Conservation (phyloP, 1,140 invertebrate genomes). For the Cyrtorhinus lividipennis region DNA sequence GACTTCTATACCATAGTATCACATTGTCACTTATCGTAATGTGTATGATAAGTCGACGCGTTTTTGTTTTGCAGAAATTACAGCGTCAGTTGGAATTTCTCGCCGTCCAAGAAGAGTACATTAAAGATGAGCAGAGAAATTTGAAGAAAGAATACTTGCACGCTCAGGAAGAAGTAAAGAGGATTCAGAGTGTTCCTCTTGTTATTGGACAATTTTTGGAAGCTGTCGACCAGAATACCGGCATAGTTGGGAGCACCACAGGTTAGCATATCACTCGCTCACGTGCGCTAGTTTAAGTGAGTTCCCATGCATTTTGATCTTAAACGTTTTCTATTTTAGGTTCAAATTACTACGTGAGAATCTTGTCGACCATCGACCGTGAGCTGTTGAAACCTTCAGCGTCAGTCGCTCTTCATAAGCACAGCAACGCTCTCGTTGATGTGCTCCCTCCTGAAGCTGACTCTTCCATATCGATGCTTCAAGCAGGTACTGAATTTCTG, state of each 20-base stretch:
- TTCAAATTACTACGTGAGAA: slow-evolving; percentile 96
- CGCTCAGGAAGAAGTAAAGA: slow-evolving; percentile 94
- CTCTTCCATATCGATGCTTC: slow-evolving; percentile 90
- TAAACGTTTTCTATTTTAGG: slow-evolving; percentile 36
- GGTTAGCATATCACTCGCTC: slow-evolving; percentile 34
- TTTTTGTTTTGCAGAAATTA: no score
- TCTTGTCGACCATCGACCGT: slow-evolving; percentile 88
- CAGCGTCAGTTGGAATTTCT: slow-evolving; percentile 91
- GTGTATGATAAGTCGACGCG: no score
- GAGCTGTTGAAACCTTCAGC: slow-evolving; percentile 90
- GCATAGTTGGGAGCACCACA: slow-evolving; percentile 74
- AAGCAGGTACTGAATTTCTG: slow-evolving; percentile 69
- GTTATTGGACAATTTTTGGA: slow-evolving; percentile 97
- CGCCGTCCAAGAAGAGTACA: slow-evolving; percentile 95
- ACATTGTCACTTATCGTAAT: no score
- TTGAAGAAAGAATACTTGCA: slow-evolving; percentile 95
- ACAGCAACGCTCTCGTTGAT: slow-evolving; percentile 95
- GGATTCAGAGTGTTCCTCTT: slow-evolving; percentile 92
- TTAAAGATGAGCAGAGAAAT: slow-evolving; percentile 96
- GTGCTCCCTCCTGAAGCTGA: slow-evolving; percentile 96
- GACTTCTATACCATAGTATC: no score
- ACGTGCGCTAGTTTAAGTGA: no score
- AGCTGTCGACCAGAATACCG: slow-evolving; percentile 95
- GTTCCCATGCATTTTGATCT: no score
- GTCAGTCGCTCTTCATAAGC: slow-evolving; percentile 92